Evolutionary conservation across 2,888 invertebrate genomes (phyloP).

Genomic region (Amiota communis): DNA sequence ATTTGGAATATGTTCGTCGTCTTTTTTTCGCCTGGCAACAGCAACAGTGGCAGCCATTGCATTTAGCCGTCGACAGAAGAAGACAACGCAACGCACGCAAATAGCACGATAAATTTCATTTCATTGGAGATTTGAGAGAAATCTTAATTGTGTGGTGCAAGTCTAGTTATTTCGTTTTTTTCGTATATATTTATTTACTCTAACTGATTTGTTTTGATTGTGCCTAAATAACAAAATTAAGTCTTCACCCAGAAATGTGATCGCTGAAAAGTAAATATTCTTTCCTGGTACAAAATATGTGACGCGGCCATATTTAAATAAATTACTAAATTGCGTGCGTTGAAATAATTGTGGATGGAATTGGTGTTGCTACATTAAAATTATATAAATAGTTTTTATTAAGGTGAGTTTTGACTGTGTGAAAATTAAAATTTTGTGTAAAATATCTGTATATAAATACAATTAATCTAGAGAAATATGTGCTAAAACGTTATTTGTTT

Average conservation of each 20-base stretch:
- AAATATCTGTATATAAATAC: conserved; percentile 40
- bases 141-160: conserved; percentile 47
- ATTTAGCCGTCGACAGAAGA: conserved; percentile 64
- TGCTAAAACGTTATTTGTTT: not conserved
- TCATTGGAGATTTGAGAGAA: conserved; percentile 55
- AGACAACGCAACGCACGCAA: conserved; percentile 53
- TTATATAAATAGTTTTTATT: conserved; percentile 55
- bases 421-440: not conserved
- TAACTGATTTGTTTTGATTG: conserved; percentile 57
- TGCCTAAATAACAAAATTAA: conserved; percentile 49
- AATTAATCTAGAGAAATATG: not conserved
- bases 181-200: conserved; percentile 27
- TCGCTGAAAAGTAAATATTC: not conserved
- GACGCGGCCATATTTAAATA: conserved; percentile 63
- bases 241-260: not conserved
- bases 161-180: conserved; percentile 70
- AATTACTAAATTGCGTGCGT: conserved; percentile 36
- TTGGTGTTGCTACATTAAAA: conserved; percentile 44
- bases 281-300: conserved; percentile 38
- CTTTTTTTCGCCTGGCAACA: conserved; percentile 41
- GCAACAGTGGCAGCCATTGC: conserved; percentile 56
- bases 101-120: conserved; percentile 54
- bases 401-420: conserved; percentile 48
- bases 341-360: conserved; percentile 41
- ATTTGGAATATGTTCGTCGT: conserved; percentile 32